Base-by-base conservation (phyloP, 2,888 invertebrate genomes). In the Caenorhabditis sp. region DNA sequence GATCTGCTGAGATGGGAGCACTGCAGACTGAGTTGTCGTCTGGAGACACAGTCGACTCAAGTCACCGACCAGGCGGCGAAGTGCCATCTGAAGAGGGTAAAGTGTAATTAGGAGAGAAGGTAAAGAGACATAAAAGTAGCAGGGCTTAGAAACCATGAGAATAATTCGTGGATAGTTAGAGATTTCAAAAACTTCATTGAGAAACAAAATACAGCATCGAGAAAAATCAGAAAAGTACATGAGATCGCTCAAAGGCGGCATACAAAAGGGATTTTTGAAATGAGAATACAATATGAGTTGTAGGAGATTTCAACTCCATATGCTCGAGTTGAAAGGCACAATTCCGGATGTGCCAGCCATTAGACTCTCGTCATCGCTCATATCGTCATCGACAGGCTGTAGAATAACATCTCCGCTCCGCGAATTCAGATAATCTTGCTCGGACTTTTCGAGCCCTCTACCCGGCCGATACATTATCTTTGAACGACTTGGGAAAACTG, bases 291-390 rank as follows among this genome's bases (percentile, higher is more conserved):
- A 6, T 22, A 20, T 50, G 15, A 2, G 8, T 3, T 18, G 61
- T 4, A 32, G 6, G 8, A 15, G 13, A 18, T 44, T 18, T 65
- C 35, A 82, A 20, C 64, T 78, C 82, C 82, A 82, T 37, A 82
- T 77, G 53, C 40, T 47, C 2, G 65, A 20, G 40, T 82, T 82
- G 51, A 44, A 82, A 2, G 22, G 22, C 20, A 77, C 18, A 5
- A n/a, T 47, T 3, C 44, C 35, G 4, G 24, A 13, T 11, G 24
- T 11, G 9, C 26, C 22, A 0, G 20, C 26, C 69, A 76, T 35
- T 13, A 82, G n/a, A 9, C 35, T 40, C 28, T 82, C 82, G 62
- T 82, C 82, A 26, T 82, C 82, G 40, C 82, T 82, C n/a, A 82
- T 69, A 47, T 79, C 78, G 47, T 82, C 82, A 24, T 82, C 71